Evolutionary conservation across 1,140 invertebrate species (phyloP), one percentile per base, ranked within the genome.

Genomic region (Drosophila sp.): DNA sequence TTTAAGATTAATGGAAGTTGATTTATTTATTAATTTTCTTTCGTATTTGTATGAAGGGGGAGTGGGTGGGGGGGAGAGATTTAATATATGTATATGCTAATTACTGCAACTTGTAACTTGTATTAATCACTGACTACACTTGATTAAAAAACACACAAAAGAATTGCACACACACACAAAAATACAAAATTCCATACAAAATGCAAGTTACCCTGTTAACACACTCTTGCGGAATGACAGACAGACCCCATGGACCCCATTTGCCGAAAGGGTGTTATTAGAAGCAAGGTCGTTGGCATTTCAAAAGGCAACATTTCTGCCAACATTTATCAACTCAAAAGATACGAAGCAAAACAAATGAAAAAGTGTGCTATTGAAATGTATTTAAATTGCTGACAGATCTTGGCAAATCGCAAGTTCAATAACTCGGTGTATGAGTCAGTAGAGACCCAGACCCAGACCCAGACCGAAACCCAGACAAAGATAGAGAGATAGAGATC

Each of bases 1-100:
- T 57, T 32, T 58, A 58, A 58, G 23, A 58, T 35, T 58, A 58
- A 58, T 58, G 56, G 56, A 58, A 58, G 56, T 58, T 58, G n/a
- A 35, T 23, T 58, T 35, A 58, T 57, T 57, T n/a, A 29, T 10
- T 25, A 6, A 1, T 44, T 44, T 5, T 44, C 0, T 44, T 17
- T 23, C 8, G 33, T 23, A 4, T 44, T 23, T 44, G 41, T 44
- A 23, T 44, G 44, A 25, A 17, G 17, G 0, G 17, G 17, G 17
- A 17, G 0, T 17, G 17, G 17, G 17, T 17, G 17, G 17, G 17
- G 17, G 17, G 17, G 17, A 0, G 17, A 17, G 17, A 17, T 17
- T 17, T 17, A 17, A 17, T 17, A 17, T 17, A 23, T 47, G 23
- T 23, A 50, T 50, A 50, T 50, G 44, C 23, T 50, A 50, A 50